Conservation (phyloP, 2,888 invertebrate species). For the Bombylius major region DNA sequence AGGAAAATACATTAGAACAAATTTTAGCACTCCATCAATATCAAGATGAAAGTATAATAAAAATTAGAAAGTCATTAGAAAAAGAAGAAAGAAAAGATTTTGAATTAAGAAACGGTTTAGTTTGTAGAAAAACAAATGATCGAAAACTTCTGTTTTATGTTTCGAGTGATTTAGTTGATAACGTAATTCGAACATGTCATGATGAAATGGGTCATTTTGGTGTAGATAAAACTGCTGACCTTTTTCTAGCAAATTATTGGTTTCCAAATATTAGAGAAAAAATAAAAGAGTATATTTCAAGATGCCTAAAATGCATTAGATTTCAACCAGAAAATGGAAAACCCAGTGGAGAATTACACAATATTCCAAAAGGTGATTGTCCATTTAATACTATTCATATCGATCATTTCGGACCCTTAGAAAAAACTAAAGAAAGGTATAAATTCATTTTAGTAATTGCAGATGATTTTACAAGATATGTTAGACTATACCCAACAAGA, state of each 20-base stretch:
- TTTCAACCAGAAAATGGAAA: slow-evolving; percentile 5
- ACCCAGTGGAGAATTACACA: slow-evolving; percentile 18
- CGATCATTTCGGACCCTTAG: slow-evolving; percentile 10
- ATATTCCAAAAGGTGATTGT: slow-evolving; percentile 18
- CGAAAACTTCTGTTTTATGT: slow-evolving; percentile 8
- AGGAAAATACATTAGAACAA: slow-evolving; percentile 12
- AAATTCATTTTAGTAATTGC: too few species aligned
- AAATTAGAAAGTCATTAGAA: too few species aligned
- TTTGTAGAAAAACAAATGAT: slow-evolving; percentile 3
- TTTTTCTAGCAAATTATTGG: slow-evolving; percentile 5
- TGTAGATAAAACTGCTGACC: slow-evolving; percentile 1
- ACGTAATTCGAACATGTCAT: slow-evolving; percentile 5
- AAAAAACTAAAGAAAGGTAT: too few species aligned
- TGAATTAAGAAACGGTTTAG: slow-evolving; percentile 5
- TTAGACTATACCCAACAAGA: too few species aligned
- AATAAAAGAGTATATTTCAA: slow-evolving; percentile 5
- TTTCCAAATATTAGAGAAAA: slow-evolving; percentile 6
- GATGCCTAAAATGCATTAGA: slow-evolving; percentile 9
- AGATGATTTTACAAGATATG: too few species aligned
- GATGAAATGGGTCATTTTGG: slow-evolving; percentile 9
- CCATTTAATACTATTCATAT: slow-evolving; percentile 17
- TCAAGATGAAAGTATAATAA: slow-evolving; percentile 1
- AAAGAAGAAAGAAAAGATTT: background rate
- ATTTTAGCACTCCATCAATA: slow-evolving; percentile 5
- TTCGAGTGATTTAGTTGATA: background rate